Conservation (phyloP, 2,888 invertebrate species). For the Drosophila diplacantha region DNA sequence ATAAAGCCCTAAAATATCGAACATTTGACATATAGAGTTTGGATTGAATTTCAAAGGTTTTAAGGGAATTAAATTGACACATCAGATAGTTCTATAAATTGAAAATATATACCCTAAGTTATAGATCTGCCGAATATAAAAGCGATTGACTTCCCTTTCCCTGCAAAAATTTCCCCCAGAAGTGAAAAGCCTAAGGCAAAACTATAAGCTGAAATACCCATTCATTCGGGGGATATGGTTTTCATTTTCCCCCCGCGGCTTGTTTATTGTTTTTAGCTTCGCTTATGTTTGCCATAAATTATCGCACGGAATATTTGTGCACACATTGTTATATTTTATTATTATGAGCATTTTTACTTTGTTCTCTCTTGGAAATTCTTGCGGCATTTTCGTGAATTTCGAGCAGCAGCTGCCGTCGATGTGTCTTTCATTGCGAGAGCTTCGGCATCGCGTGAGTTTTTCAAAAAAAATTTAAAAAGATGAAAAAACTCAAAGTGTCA, state of each 20-base stretch:
- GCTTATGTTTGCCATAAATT: constrained; percentile 66
- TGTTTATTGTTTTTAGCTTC: constrained; percentile 29
- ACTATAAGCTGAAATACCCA: constrained; percentile 14
- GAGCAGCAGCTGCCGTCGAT: constrained; percentile 68
- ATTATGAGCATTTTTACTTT: constrained; percentile 61
- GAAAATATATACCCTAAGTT: background rate
- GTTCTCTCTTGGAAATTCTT: constrained; percentile 44
- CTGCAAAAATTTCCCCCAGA: background rate
- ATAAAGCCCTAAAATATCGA: too few relatives aligned
- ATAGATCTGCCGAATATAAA: background rate
- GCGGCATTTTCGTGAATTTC: constrained; percentile 26
- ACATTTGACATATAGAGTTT: too few relatives aligned
- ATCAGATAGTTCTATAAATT: background rate
- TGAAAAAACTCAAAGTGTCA: constrained; percentile 68
- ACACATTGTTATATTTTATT: constrained; percentile 48
- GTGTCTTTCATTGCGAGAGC: constrained; percentile 58
- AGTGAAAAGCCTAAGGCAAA: constrained; percentile 14
- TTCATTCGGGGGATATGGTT: constrained; percentile 19
- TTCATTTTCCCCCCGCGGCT: constrained; percentile 2
- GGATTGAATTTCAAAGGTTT: too few relatives aligned
- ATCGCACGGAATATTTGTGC: constrained; percentile 62
- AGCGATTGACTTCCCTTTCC: background rate
- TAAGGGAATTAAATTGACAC: background rate
- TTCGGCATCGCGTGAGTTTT: constrained; percentile 45
- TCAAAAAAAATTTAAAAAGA: background rate